phyloP scores from a whole-genome alignment of 2,113 vertebrate species.

The Limanda limanda region DNA sequence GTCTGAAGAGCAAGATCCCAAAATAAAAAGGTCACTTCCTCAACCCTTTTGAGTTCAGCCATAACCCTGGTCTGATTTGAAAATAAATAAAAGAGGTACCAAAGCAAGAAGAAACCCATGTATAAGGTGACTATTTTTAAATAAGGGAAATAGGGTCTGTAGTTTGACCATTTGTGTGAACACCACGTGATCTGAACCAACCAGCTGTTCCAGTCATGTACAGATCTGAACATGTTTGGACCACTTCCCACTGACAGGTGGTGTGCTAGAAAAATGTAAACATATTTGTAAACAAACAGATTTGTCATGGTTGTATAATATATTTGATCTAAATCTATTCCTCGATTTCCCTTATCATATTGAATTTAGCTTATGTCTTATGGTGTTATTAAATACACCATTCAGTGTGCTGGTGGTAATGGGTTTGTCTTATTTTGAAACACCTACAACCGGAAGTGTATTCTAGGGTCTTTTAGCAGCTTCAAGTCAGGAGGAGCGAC shows the following conservation, averaged over 20 bases:
- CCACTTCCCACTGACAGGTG: neutral
- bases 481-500: neutral
- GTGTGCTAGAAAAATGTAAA: neutral
- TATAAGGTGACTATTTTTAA: neutral
- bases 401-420: too few species aligned
- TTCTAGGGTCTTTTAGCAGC: neutral
- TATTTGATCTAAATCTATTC: neutral
- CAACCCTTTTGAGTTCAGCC: too few species aligned
- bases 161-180: neutral
- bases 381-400: too few species aligned
- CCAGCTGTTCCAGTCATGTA: neutral
- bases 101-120: neutral
- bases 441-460: constrained; percentile 19
- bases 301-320: neutral
- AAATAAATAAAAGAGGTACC: neutral
- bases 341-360: neutral
- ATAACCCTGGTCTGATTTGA: too few species aligned
- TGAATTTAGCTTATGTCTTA: neutral
- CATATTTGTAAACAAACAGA: too few species aligned
- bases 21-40: too few species aligned
- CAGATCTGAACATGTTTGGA: neutral
- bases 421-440: constrained; percentile 32
- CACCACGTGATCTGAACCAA: neutral
- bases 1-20: too few species aligned
- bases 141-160: neutral